These are phyloP conservation scores for Heliconius aoede DNA, from an alignment of 2,888 invertebrate species.

Conservation along the genomic window DNA sequence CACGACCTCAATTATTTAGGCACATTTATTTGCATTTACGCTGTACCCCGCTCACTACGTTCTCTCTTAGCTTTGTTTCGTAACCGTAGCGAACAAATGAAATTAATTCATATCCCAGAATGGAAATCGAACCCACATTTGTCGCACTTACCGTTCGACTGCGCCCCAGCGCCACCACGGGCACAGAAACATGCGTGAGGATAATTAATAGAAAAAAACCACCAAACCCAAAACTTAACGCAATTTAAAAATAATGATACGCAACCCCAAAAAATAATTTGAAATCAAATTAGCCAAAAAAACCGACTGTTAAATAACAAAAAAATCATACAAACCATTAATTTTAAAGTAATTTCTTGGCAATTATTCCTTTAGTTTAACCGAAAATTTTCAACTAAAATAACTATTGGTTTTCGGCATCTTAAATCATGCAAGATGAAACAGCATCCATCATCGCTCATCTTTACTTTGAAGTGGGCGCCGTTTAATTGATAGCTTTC, in stretches of 20 bases:
- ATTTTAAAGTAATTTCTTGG: slow-evolving; percentile 38
- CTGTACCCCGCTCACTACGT: too few relatives aligned
- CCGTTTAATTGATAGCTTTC: slow-evolving; percentile 78
- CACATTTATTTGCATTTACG: too few relatives aligned
- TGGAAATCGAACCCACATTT: too few relatives aligned
- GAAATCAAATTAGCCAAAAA: slow-evolving; percentile 4
- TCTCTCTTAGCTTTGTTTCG: too few relatives aligned
- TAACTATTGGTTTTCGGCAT: slow-evolving; percentile 36
- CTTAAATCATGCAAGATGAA: slow-evolving; percentile 45
- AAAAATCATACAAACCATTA: slow-evolving; percentile 36
- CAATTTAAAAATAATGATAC: slow-evolving; percentile 18
- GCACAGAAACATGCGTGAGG: not conserved
- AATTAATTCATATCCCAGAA: too few relatives aligned
- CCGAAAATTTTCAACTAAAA: slow-evolving; percentile 28
- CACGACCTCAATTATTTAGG: too few relatives aligned
- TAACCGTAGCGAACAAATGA: too few relatives aligned
- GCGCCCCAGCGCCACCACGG: not conserved
- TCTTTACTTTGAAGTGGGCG: slow-evolving; percentile 62
- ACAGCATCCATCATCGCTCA: slow-evolving; percentile 60
- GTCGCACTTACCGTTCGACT: too few relatives aligned
- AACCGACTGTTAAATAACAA: slow-evolving; percentile 20
- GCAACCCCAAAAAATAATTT: not conserved
- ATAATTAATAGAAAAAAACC: not conserved
- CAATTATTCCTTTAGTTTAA: slow-evolving; percentile 34
- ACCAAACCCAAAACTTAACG: not conserved